A percentile compares a stretch with the other conserved stretches of the same genome.
Evolutionary conservation across 2,797 vertebrate genomes (phyloP).

Genomic region (Falco biarmicus): DNA sequence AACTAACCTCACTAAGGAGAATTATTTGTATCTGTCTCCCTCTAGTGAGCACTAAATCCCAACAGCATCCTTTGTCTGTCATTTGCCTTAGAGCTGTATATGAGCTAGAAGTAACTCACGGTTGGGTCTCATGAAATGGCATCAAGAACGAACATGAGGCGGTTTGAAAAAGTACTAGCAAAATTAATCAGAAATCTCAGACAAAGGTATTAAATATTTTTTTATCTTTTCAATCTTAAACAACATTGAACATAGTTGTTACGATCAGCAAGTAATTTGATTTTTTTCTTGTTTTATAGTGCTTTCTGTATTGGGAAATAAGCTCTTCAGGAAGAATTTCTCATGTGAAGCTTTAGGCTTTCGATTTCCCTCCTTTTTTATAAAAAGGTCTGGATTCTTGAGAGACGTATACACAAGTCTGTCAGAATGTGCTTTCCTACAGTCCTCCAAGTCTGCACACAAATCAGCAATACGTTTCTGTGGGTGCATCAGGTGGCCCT

Average conservation of each 20-base stretch:
- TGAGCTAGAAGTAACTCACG: background rate
- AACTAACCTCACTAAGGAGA: conserved; percentile 55
- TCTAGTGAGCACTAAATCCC: conserved; percentile 78
- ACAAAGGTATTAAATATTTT: background rate
- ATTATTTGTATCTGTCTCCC: conserved; percentile 84
- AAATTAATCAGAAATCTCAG: background rate
- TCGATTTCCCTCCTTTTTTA: background rate
- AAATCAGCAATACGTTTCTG: background rate
- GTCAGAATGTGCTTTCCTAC: background rate
- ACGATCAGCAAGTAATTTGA: background rate
- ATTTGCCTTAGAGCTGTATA: background rate
- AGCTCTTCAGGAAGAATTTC: background rate
- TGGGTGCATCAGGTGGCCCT: background rate
- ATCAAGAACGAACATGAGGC: background rate
- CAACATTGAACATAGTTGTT: background rate
- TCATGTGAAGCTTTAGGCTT: background rate
- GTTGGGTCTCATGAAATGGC: background rate
- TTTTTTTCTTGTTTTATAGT: background rate
- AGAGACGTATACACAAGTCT: background rate
- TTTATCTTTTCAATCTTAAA: background rate
- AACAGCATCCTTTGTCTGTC: background rate
- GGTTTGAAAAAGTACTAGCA: background rate
- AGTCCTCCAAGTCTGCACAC: background rate
- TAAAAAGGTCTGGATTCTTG: background rate
- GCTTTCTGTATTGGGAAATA: background rate